These are phyloP conservation scores for Grapholita molesta DNA, from an alignment of 1,140 invertebrate genomes.

Conservation along the genomic window DNA sequence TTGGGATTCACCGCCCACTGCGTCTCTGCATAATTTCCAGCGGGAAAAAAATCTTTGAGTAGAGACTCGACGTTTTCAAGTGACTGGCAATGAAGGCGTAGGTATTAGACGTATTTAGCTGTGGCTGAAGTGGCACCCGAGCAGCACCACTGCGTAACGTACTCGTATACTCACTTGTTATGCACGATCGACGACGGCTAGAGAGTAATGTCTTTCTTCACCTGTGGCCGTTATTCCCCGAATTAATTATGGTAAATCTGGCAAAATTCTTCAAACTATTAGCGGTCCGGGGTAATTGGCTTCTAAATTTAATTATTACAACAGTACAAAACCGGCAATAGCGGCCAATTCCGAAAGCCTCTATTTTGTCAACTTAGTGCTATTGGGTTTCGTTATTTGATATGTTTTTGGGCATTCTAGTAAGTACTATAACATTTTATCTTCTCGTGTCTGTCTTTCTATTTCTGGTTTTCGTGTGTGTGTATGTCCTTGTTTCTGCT, in stretches of 20 bases:
- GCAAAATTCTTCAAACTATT: slow-evolving; percentile 59
- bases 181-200: slow-evolving; percentile 70
- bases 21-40: slow-evolving; percentile 12
- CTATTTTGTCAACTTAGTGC: slow-evolving; percentile 17
- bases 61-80: neutral
- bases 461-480: neutral
- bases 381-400: neutral
- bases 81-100: neutral
- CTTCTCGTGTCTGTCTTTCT: neutral
- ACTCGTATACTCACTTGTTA: slow-evolving; percentile 45
- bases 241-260: slow-evolving; percentile 65
- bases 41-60: too few relatives aligned
- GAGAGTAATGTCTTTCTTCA: slow-evolving; percentile 47
- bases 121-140: slow-evolving; percentile 58
- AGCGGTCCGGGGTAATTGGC: slow-evolving; percentile 45
- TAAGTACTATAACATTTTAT: neutral
- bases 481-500: neutral
- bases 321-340: slow-evolving; percentile 49
- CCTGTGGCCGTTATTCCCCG: slow-evolving; percentile 72
- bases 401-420: neutral
- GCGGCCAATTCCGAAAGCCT: slow-evolving; percentile 51
- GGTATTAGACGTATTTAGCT: slow-evolving; percentile 27
- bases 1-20: neutral
- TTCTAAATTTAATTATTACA: slow-evolving; percentile 17
- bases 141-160: slow-evolving; percentile 49